These are phyloP conservation scores for Microcaecilia unicolor DNA, from an alignment of 2,797 vertebrate species.

Conservation along the genomic window DNA sequence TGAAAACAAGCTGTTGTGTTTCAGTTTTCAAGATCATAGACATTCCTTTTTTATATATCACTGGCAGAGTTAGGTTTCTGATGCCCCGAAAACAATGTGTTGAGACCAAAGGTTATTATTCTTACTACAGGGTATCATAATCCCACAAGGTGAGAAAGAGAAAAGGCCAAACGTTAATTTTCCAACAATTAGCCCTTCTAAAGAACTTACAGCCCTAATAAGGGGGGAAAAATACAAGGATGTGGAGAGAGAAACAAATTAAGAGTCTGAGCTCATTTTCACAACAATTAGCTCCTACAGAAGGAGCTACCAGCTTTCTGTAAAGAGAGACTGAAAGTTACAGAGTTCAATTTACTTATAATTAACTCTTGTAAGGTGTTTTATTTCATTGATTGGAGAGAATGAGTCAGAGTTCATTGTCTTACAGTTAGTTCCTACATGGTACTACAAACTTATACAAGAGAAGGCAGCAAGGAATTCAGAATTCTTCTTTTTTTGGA, in stretches of 20 bases:
- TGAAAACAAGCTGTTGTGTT: too few relatives aligned
- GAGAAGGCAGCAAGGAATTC: neutral
- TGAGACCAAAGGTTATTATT: too few relatives aligned
- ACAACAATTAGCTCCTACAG: constrained; percentile 26
- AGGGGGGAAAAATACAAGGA: constrained; percentile 9
- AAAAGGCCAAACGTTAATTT: constrained; percentile 12
- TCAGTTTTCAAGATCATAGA: too few relatives aligned
- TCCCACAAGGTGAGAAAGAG: constrained; percentile 4
- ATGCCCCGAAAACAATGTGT: too few relatives aligned
- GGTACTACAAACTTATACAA: neutral
- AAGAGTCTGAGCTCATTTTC: constrained; percentile 25
- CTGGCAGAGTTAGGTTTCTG: too few relatives aligned
- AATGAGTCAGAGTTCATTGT: rapidly evolving
- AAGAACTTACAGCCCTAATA: too few relatives aligned
- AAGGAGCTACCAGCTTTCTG: constrained; percentile 15
- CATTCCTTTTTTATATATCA: too few relatives aligned
- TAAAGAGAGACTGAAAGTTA: constrained; percentile 1
- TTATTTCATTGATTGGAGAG: neutral
- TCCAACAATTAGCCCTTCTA: constrained; percentile 30
- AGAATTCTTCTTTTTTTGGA: too few relatives aligned
- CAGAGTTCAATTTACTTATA: constrained; percentile 4
- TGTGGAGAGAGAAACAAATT: constrained; percentile 14
- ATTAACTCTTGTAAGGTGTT: too few relatives aligned
- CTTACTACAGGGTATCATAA: too few relatives aligned
- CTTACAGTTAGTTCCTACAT: neutral